Base-by-base conservation (phyloP, 2,888 invertebrate genomes). In the Pediacus dermestoides region DNA sequence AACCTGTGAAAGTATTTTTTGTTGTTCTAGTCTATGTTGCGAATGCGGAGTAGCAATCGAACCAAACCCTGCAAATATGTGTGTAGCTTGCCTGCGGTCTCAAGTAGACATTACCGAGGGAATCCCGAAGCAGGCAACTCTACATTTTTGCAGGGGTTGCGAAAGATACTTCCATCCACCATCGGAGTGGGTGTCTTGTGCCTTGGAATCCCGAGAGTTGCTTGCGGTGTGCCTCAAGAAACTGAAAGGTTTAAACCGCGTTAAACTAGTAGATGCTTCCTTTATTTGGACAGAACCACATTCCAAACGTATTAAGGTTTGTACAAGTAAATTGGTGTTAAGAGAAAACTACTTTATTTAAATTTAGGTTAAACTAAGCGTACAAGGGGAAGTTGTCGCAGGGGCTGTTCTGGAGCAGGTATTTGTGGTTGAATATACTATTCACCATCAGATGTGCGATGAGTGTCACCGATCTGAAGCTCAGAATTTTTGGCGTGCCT, bases 231-330 rank as follows among this genome's bases (percentile, higher is more conserved):
- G 99, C 58, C 73, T 99, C 33, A 94, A 95, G 65, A 89, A 86
- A 62, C 68, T 99, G 13, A 96, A 88, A 68, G 92, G 92, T 0
- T 72, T 97, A 4, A 86, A 81, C 59, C 80, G 86, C 63, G 88
- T 97, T 0, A 89, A 93, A 61, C 73, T 99, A 9, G 76, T 96
- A 36, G 97, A 99, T 76, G 99, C 99, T 23, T 85, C 87, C 1
- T 99, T 99, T 73, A 81, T 95, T 2, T 99, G 97, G 97, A 99
- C 99, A 6, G 99, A 99, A 65, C 94, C 96, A 21, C 99, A 99
- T 74, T 99, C 97, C 1, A 95, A 92, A 70, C 79, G 99, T 50
- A 83, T 99, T 34, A 97, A 96, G 75, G 87, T 93, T 44, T 25
- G 35, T 13, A 13, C 6, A 8, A 28, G 15, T 8, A 10, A 14